A percentile compares a stretch with the other conserved stretches of the same genome.
phyloP scores from a whole-genome alignment of 2,113 vertebrate genomes.

The Petaurus breviceps region DNA sequence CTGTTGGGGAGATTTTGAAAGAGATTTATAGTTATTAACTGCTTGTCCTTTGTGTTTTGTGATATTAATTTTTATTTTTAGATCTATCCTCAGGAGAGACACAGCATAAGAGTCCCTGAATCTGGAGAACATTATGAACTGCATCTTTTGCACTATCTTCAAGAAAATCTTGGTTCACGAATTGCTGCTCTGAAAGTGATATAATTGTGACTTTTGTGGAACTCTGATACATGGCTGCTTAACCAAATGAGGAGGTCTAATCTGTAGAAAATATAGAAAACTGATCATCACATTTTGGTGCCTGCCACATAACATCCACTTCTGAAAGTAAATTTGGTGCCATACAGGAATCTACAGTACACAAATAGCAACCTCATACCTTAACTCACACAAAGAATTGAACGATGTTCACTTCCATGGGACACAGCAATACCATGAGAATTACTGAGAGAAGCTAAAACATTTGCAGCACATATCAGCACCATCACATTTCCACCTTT shows the following conservation, averaged over 20 bases:
- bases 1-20: slow-evolving; percentile 35
- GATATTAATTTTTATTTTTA: slow-evolving; percentile 68
- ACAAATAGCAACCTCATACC: slow-evolving; percentile 67
- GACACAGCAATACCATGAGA: slow-evolving; percentile 70
- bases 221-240: slow-evolving; percentile 68
- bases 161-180: slow-evolving; percentile 88
- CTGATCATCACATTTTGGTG: slow-evolving; percentile 74
- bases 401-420: slow-evolving; percentile 76
- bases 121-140: slow-evolving; percentile 91
- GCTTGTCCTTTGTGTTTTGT: slow-evolving; percentile 11
- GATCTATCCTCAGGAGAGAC: slow-evolving; percentile 91
- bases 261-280: slow-evolving; percentile 56
- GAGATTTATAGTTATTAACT: not conserved
- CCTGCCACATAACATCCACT: slow-evolving; percentile 72
- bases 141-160: slow-evolving; percentile 89
- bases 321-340: slow-evolving; percentile 78
- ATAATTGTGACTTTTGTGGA: slow-evolving; percentile 71
- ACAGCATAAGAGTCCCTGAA: slow-evolving; percentile 90
- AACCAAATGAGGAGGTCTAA: slow-evolving; percentile 64
- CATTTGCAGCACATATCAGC: slow-evolving; percentile 66
- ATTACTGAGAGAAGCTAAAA: slow-evolving; percentile 74
- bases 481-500: slow-evolving; percentile 80
- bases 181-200: slow-evolving; percentile 88
- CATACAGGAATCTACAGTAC: slow-evolving; percentile 75
- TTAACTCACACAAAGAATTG: slow-evolving; percentile 64